Base-by-base conservation (phyloP, 2,888 invertebrate genomes). In the Orthosia gothica region DNA sequence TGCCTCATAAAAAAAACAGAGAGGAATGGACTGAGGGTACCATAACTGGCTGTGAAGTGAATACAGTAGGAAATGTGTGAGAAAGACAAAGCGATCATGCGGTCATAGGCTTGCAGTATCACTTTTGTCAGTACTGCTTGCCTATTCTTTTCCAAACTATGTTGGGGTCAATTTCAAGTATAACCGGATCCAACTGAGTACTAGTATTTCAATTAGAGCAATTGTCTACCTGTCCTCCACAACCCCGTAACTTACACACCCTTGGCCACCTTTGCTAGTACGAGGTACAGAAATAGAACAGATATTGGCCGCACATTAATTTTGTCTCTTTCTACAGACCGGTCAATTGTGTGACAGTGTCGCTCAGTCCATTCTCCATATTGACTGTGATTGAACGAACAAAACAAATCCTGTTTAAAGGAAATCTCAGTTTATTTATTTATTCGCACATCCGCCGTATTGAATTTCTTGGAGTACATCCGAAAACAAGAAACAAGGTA, bases 371-470 rank as follows among this genome's bases (percentile, higher is more conserved):
- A 40, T 59, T 59, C 5, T 40, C n/a, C 40, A 20, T 20, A 9
- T 40, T 40, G 7, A 15, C n/a, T 3, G 15, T 45, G 45, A 59
- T n/a, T 45, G 3, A 26, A 18, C 3, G 18, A 61, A 32, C 52
- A 58, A 73, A 58, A 52, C 47, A 67, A 50, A 64, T 64, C 45
- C 20, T 0, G 45, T 57, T 13, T 45, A 57, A 0, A 61, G n/a
- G 5, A 79, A 66, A 76, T 76, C 26, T 52, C 7, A 32, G 32
- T 58, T 79, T 47, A 40, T 79, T 70, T 67, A 68, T 68, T 74
- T 77, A 58, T 45, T 18, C n/a, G 3, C 18, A 57, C 63, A 47
- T 62, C 64, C 26, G 62, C 55, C 50, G 70, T 72, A 58, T 70
- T 64, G 66, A 45, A 71, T 72, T 79, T 83, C 62, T 50, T 15